Percentiles rank a stretch among this genome's conserved stretches.
These are phyloP conservation scores for Polyploca ridens DNA, from an alignment of 2,888 invertebrate species.

Conservation along the genomic window DNA sequence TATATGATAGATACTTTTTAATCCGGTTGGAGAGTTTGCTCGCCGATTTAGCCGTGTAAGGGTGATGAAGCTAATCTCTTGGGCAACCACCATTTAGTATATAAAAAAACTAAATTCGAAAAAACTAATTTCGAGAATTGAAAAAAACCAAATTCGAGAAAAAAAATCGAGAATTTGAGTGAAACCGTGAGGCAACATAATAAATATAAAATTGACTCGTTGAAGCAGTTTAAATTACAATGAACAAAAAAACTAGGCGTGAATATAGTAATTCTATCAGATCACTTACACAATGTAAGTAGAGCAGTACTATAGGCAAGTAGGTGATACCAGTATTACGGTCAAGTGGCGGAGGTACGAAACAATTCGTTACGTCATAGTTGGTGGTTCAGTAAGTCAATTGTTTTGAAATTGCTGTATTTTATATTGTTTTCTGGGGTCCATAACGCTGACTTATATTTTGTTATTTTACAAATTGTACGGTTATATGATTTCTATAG, in stretches of 20 bases:
- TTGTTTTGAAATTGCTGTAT: constrained; percentile 10
- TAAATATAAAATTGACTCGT: no score
- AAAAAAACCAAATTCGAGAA: no score
- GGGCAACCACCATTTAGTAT: no score
- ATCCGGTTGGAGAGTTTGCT: no score
- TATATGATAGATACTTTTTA: no score
- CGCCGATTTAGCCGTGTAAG: no score
- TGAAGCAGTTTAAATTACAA: not conserved
- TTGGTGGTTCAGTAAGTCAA: not conserved
- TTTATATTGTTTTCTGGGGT: not conserved
- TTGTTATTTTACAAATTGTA: not conserved
- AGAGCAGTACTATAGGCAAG: constrained; percentile 11
- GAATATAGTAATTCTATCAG: constrained; percentile 11
- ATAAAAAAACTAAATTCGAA: no score
- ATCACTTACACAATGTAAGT: constrained; percentile 28
- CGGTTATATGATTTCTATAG: not conserved
- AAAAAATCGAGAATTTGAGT: no score
- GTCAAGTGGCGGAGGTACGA: constrained; percentile 1
- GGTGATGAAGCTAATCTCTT: no score
- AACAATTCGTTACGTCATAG: constrained; percentile 10
- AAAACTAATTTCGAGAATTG: no score
- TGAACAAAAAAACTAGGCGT: not conserved
- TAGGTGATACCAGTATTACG: constrained; percentile 9
- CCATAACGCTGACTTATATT: not conserved
- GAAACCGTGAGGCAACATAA: no score